Conservation (phyloP, 2,797 vertebrate species). For the Poeciliopsis paucimaculata region DNA sequence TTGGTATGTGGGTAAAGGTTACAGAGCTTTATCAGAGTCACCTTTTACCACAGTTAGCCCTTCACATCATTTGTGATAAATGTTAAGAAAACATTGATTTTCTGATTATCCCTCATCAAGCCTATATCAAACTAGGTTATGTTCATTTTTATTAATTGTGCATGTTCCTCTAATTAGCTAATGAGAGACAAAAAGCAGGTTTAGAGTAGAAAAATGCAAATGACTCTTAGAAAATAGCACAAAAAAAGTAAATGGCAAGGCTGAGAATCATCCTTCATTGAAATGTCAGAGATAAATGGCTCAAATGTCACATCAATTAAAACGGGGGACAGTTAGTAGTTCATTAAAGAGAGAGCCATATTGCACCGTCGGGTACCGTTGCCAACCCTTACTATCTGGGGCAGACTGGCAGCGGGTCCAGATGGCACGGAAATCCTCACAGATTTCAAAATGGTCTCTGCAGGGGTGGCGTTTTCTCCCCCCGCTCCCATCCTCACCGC, state of each 20-base stretch:
- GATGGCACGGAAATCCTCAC: conserved; percentile 85
- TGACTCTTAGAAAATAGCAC: conserved; percentile 83
- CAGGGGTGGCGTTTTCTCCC: conserved; percentile 80
- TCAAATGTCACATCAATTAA: conserved; percentile 87
- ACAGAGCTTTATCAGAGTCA: conserved; percentile 77
- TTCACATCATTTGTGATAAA: conserved; percentile 76
- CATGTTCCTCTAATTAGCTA: conserved; percentile 81
- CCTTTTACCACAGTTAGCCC: conserved; percentile 78
- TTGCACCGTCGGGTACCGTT: conserved; percentile 84
- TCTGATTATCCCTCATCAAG: conserved; percentile 78
- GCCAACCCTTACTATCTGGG: conserved; percentile 85
- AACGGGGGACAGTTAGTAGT: conserved; percentile 85
- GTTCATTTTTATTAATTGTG: conserved; percentile 82
- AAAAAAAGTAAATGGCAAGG: conserved; percentile 84
- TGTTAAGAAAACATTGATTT: conserved; percentile 76
- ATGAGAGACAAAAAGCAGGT: conserved; percentile 81
- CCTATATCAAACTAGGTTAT: conserved; percentile 81
- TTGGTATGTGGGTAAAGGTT: conserved; percentile 82
- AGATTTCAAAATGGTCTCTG: conserved; percentile 85
- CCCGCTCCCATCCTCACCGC: conserved; percentile 76
- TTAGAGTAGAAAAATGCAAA: conserved; percentile 81
- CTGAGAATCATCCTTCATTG: conserved; percentile 84
- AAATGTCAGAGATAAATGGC: conserved; percentile 87
- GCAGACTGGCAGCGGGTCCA: conserved; percentile 84
- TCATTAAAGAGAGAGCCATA: conserved; percentile 86